Base-by-base conservation (phyloP, 2,888 invertebrate species). In the Sussaba pulchella region DNA sequence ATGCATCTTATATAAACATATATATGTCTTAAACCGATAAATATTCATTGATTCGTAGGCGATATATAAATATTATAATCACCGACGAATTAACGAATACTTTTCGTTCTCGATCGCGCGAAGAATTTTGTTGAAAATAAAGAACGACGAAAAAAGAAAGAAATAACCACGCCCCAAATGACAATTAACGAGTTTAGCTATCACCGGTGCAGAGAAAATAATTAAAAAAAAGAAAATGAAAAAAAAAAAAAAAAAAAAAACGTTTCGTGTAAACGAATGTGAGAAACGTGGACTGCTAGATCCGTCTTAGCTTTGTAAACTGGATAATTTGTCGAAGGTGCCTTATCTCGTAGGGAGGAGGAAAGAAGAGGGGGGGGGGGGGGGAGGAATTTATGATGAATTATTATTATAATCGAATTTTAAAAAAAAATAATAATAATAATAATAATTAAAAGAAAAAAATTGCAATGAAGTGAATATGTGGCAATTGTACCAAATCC, bases 301-400 rank as follows among this genome's bases (percentile, higher is more conserved):
- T 87, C 87, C 87, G 85, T 86, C 87, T 86, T 87, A 90, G 87
- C 88, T 87, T n/a, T 89, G 75, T 77, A 86, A 86, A 88, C 87
- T 87, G 88, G 87, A 88, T 91, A 91, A 91, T 91, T 91, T 91
- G 91, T 91, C 90, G 89, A 91, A 90, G 92, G 92, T 92, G 92
- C 92, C 92, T 92, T 92, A 92, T 90, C n/a, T 90, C 88, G 88
- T 91, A 89, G 88, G 85, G 85, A 69, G n/a, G n/a, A n/a, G n/a
- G n/a, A n/a, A n/a, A n/a, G n/a, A n/a, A n/a, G n/a, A n/a, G n/a
- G n/a, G n/a, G n/a, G n/a, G n/a, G n/a, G n/a, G n/a, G n/a, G n/a
- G n/a, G n/a, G n/a, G n/a, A n/a, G n/a, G n/a, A n/a, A n/a, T n/a
- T n/a, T n/a, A n/a, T n/a, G n/a, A n/a, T n/a, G n/a, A n/a, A n/a